These are phyloP conservation scores for Quadroppia sp. DNA, from an alignment of 2,888 invertebrate species.

Conservation along the genomic window DNA sequence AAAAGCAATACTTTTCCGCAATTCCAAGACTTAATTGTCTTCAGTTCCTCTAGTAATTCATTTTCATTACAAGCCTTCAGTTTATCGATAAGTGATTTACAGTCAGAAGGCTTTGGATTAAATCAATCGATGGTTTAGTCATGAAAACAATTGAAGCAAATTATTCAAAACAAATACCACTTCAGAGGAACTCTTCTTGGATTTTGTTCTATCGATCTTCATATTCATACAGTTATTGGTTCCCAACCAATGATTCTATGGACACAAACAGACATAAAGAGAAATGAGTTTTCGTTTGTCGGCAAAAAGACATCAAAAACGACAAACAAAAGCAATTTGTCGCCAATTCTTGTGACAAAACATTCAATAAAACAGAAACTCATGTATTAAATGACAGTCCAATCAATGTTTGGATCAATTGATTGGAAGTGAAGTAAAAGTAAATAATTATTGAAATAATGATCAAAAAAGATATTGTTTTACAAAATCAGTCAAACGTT, in stretches of 20 bases:
- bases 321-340: too few relatives aligned
- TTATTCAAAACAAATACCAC: slow-evolving; percentile 56
- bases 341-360: too few relatives aligned
- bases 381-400: too few relatives aligned
- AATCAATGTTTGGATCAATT: too few relatives aligned
- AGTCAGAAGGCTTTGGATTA: slow-evolving; percentile 57
- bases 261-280: too few relatives aligned
- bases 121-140: slow-evolving; percentile 12
- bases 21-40: slow-evolving; percentile 72
- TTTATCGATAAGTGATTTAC: slow-evolving; percentile 69
- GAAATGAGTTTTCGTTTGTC: too few relatives aligned
- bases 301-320: too few relatives aligned
- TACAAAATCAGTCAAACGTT: not conserved
- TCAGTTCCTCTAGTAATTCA: slow-evolving; percentile 65
- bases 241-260: not conserved
- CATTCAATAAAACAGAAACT: too few relatives aligned
- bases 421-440: too few relatives aligned
- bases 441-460: too few relatives aligned
- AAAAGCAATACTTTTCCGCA: slow-evolving; percentile 64
- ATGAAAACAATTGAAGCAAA: slow-evolving; percentile 15
- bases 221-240: slow-evolving; percentile 55
- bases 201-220: slow-evolving; percentile 75
- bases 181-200: slow-evolving; percentile 78
- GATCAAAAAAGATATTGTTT: too few relatives aligned
- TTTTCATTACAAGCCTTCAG: slow-evolving; percentile 62